Base-by-base conservation (phyloP, 2,888 invertebrate genomes). In the Eutolmus rufibarbis region DNA sequence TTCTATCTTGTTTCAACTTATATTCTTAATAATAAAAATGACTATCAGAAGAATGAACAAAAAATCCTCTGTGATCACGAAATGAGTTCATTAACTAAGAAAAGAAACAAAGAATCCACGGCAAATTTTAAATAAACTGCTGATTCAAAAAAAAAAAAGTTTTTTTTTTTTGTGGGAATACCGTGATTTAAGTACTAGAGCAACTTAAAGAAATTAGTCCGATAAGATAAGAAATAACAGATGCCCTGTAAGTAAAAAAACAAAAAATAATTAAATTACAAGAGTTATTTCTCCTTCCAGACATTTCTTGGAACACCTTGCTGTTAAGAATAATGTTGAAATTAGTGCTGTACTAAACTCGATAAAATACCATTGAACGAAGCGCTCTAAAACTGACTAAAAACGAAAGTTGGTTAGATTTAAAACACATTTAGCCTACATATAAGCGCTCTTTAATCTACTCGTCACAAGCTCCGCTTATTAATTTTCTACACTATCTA, bases 401-500 rank as follows among this genome's bases (percentile, higher is more conserved):
- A 43, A 78, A 12, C 43, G 78, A 78, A 43, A 5, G 2, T 66
- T 66, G 5, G 28, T 66, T 66, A 66, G 28, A 66, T 66, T 66
- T 66, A 66, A 66, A 66, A 66, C 28, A 66, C 28, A 66, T 66
- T 66, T 66, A 66, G 66, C 23, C 66, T 66, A 66, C 14, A 19
- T 66, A 34, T 66, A 66, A 66, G 28, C 66, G 66, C 23, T 28
- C 28, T 66, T 19, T 66, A 66, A 23, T 12, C 66, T 66, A 78
- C 12, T 40, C 23, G 23, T 19, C 78, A 46, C 78, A 66, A 78
- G 43, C 78, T 78, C 23, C 23, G 43, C 43, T 78, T 78, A 19
- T 77, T 78, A 78, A 78, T 76, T 76, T 76, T 34, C 76, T 76
- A 37, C 76, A 76, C 76, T 66, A 66, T 66, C 66, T 66, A 66